Evolutionary conservation across 2,797 vertebrate species (phyloP), one percentile per base, ranked within the genome.

Genomic region (Cirrhinus mrigala): DNA sequence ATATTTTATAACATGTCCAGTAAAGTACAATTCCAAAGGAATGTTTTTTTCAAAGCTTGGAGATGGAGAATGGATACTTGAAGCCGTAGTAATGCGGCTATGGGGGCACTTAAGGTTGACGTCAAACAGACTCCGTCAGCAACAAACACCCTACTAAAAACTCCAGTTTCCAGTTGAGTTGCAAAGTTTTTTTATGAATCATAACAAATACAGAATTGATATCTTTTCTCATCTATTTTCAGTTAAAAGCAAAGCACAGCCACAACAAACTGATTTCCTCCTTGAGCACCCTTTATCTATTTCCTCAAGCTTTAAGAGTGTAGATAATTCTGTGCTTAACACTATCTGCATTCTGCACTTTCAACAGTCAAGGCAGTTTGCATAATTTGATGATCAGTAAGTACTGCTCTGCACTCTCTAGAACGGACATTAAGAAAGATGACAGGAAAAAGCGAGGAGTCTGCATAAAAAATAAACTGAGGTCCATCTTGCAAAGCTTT

Each of bases 311-410:
- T 52, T 62, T 79, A 78, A 77, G 48, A 29, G 37, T 58, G 74
- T 44, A 37, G 62, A 84, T 83, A 79, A 85, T 62, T 50, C 14
- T 85, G 54, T 71, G 52, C 66, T 79, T 79, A 60, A 71, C 29
- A 37, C 76, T 79, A 79, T 71, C 76, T 79, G 37, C 44, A 73
- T 85, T 85, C 40, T 50, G 54, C 66, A 71, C 76, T 79, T 85
- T 79, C 44, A 85, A 71, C 54, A 79, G 27, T 79, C 83, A 62
- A 48, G 64, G 40, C 44, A 85, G 68, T 85, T 85, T 79, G 64
- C 76, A 85, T 85, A 85, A 79, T 84, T 70, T 46, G 48, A 79
- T 85, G 68, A 79, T 77, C 66, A 62, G 29, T 73, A 71, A 79
- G 62, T 68, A 33, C 37, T 40, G 20, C 44, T 56, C n/a, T 56